Conservation (phyloP, 2,888 invertebrate genomes). For the Rhaphigaster nebulosa region DNA sequence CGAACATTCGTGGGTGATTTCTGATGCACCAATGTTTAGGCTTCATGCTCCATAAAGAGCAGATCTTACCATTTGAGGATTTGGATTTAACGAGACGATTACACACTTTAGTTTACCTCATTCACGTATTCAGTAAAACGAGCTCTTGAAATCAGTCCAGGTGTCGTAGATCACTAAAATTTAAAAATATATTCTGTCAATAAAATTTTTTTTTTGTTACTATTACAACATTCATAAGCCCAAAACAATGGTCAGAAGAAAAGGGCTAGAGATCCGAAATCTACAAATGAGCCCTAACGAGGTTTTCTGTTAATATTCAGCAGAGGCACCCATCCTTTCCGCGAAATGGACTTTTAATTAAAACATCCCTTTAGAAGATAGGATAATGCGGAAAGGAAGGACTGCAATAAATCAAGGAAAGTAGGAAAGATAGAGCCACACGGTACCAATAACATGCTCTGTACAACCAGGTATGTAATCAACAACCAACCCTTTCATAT, state of each 20-base stretch:
- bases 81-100: too few relatives aligned
- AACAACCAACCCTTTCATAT: neutral
- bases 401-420: neutral
- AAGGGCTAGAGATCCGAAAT: neutral
- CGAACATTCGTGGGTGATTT: too few relatives aligned
- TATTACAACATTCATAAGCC: neutral
- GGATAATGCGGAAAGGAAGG: conserved; percentile 25
- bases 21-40: too few relatives aligned
- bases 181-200: too few relatives aligned
- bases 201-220: too few relatives aligned
- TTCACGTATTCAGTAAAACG: too few relatives aligned
- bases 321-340: neutral
- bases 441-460: neutral
- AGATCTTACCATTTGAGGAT: too few relatives aligned
- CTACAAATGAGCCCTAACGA: conserved; percentile 37
- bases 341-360: conserved; percentile 48
- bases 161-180: too few relatives aligned
- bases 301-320: neutral
- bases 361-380: neutral
- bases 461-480: neutral
- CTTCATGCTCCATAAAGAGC: too few relatives aligned
- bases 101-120: too few relatives aligned
- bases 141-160: too few relatives aligned
- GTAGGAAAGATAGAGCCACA: neutral
- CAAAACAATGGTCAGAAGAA: neutral